Conservation (phyloP, 92 coral and sea anemone genomes). For the Actinernus sp. region DNA sequence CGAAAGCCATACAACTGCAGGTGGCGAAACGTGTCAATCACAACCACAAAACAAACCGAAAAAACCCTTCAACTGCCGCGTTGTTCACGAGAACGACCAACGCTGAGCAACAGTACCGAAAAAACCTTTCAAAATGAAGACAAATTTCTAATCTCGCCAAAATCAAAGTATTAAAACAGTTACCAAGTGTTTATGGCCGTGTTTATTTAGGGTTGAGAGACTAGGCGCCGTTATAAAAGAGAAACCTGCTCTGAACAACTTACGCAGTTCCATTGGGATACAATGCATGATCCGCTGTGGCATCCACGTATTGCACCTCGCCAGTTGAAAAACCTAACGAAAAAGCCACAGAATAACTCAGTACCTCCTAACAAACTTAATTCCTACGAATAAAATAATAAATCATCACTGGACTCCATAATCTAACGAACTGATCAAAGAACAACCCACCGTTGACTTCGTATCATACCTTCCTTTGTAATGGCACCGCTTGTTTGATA, state of each 20-base stretch:
- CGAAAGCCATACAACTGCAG: constrained; percentile 66
- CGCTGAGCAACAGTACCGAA: constrained; percentile 17
- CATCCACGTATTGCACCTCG: constrained; percentile 96
- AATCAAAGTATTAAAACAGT: too few relatives aligned
- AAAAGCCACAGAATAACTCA: not conserved
- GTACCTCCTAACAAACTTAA: not conserved
- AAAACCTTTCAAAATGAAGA: too few relatives aligned
- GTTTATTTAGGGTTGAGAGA: too few relatives aligned
- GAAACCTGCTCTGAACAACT: too few relatives aligned
- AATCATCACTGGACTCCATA: too few relatives aligned
- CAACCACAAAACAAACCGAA: constrained; percentile 62
- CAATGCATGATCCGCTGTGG: constrained; percentile 82
- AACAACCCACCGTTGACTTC: too few relatives aligned
- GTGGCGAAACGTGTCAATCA: constrained; percentile 92
- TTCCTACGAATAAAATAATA: too few relatives aligned
- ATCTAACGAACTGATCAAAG: too few relatives aligned
- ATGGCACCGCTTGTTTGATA: constrained; percentile 69
- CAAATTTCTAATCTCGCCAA: too few relatives aligned
- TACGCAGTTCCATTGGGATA: constrained; percentile 93
- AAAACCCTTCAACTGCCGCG: constrained; percentile 48
- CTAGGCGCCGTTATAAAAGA: too few relatives aligned
- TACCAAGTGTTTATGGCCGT: too few relatives aligned
- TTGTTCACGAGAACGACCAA: constrained; percentile 4
- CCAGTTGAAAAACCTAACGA: constrained; percentile 83
- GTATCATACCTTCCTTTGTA: constrained; percentile 74